Percentiles rank a stretch among this genome's conserved stretches.
Conservation (phyloP, 30 jellyfish, hydroid and myxozoan species). For the Euphysa ruthae region DNA sequence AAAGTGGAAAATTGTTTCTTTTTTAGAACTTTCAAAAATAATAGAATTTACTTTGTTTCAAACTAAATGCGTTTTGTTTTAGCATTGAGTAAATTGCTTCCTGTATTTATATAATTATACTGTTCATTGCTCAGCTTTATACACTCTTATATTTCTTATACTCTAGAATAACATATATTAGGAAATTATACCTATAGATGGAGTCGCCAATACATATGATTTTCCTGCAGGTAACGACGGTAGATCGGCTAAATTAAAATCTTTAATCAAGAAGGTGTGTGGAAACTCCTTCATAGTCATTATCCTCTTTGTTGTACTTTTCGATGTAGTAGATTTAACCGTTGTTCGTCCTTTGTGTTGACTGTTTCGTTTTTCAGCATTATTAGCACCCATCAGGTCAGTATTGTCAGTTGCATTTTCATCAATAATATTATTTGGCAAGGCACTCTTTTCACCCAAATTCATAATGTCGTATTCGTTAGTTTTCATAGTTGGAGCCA, state of each 20-base stretch:
- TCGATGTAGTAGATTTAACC: neutral
- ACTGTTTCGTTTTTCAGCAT: neutral
- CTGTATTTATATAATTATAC: no score
- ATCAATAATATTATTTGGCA: no score
- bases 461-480: neutral
- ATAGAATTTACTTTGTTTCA: no score
- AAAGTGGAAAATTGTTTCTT: no score
- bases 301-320: neutral
- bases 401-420: no score
- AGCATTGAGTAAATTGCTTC: no score
- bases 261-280: conserved; percentile 1
- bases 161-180: no score
- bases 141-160: no score
- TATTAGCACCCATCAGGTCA: neutral
- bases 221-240: conserved; percentile 23
- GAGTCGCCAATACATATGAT: conserved; percentile 29
- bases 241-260: conserved; percentile 22
- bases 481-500: neutral
- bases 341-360: neutral
- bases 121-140: no score
- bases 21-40: no score
- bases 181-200: conserved; percentile 23
- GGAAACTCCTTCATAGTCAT: conserved; percentile 16
- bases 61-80: no score
- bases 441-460: no score